Base-by-base conservation (phyloP, 2,888 invertebrate species). In the Cephus pygmeus region DNA sequence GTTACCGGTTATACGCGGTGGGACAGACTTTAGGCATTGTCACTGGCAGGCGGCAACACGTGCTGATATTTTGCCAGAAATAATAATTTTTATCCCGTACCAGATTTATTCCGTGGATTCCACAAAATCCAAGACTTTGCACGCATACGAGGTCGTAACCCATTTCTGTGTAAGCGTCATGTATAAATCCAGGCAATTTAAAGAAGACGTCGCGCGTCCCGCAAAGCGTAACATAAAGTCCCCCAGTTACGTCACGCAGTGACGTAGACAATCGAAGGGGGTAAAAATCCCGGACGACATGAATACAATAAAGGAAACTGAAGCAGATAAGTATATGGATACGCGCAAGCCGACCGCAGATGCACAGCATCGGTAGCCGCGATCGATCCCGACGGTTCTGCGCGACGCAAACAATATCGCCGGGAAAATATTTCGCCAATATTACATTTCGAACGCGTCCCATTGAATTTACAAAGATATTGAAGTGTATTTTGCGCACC, bases 401-500 rank as follows among this genome's bases (percentile, higher is more conserved):
- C 35, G 30, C 31, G 77, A 78, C 78, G 79, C 81, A 85, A 86
- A 85, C 85, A 85, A 86, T 87, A 87, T 84, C 81, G 81, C 34
- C 78, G 83, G 35, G 79, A 80, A 79, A 80, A 81, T 83, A 80
- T 81, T 85, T 79, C 79, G 79, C 68, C 79, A 81, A 86, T 87
- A 88, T 88, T 88, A 85, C 87, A 81, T 86, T 85, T 83, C 83
- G 73, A 75, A 81, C 81, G 83, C 83, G 81, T 79, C 76, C 84
- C 86, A 88, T 88, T 88, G 85, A 89, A 88, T 89, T 88, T 85
- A 83, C 85, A 87, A 88, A 86, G 84, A 85, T 85, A 85, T 84
- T 80, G 82, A 83, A 82, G 82, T 81, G 31, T 56, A 56, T 56
- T 56, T 23, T 80, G 80, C 81, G 80, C 78, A 78, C 69, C 75